A percentile compares a stretch with the other conserved stretches of the same genome.
These are phyloP conservation scores for Kryptolebias marmoratus DNA, from an alignment of 2,113 vertebrate genomes.

Conservation along the genomic window DNA sequence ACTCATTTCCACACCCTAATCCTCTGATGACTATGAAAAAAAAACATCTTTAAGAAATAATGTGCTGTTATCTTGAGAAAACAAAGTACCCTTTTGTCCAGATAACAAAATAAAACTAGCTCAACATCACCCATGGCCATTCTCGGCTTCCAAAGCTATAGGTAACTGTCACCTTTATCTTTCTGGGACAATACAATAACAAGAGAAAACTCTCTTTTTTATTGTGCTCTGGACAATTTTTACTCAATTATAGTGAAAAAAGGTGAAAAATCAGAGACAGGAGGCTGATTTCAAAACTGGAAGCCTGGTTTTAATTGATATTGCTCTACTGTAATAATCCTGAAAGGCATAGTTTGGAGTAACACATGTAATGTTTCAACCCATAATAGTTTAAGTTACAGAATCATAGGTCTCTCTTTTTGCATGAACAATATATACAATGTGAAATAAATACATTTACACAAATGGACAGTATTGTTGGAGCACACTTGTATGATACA, in stretches of 20 bases:
- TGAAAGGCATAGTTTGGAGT: conserved; percentile 99
- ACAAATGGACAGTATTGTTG: conserved; percentile 99
- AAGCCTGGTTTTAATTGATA: conserved; percentile 99
- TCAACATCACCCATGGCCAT: not conserved
- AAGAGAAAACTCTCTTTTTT: too few species aligned
- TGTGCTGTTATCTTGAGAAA: too few species aligned
- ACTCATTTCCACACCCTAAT: too few species aligned
- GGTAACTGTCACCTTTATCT: too few species aligned
- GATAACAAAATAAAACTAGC: too few species aligned
- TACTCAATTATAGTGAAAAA: not conserved
- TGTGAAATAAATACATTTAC: conserved; percentile 99
- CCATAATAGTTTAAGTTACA: conserved; percentile 98
- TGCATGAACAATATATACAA: conserved; percentile 99
- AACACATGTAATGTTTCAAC: conserved; percentile 97
- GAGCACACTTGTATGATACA: conserved; percentile 99
- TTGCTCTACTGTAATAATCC: conserved; percentile 99
- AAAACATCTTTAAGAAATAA: too few species aligned
- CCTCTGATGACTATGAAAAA: too few species aligned
- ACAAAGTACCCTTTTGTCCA: too few species aligned
- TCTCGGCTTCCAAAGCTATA: too few species aligned
- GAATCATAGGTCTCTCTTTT: conserved; percentile 99
- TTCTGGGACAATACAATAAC: too few species aligned
- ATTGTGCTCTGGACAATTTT: not conserved
- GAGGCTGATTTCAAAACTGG: conserved; percentile 94
- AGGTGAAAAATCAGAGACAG: conserved; percentile 75